Conservation (phyloP, 37 sponge, comb jelly and placozoan species). For the Chondrosia reniformis region DNA sequence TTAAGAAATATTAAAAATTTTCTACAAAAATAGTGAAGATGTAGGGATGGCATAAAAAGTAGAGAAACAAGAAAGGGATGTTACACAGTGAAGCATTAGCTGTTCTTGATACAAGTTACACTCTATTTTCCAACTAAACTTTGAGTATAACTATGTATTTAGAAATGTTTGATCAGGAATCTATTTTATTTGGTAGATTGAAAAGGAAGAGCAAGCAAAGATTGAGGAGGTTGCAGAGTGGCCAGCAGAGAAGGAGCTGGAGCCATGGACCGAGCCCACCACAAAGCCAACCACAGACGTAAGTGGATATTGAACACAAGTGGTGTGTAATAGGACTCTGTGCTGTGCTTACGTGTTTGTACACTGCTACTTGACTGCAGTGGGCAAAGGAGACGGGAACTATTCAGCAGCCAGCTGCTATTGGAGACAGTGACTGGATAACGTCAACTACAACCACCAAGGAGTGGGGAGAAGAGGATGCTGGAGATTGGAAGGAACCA, state of each 20-base stretch:
- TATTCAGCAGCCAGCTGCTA: constrained; percentile 5
- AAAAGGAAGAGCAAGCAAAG: constrained; percentile 84
- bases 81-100: too few species aligned
- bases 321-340: neutral
- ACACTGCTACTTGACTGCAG: neutral
- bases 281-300: constrained; percentile 25
- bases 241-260: neutral
- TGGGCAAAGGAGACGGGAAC: constrained; percentile 57
- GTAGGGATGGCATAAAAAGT: too few species aligned
- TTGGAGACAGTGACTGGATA: constrained; percentile 61
- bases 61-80: too few species aligned
- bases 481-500: constrained; percentile 42
- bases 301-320: neutral
- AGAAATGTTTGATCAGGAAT: neutral
- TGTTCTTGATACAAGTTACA: too few species aligned
- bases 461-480: constrained; percentile 86
- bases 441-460: constrained; percentile 38
- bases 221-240: constrained; percentile 44
- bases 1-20: too few species aligned
- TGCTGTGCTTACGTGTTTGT: neutral
- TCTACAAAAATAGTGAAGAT: too few species aligned
- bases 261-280: constrained; percentile 5
- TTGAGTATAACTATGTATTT: neutral
- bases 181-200: constrained; percentile 50
- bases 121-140: too few species aligned